A percentile compares a stretch with the other conserved stretches of the same genome.
These are phyloP conservation scores for Hermodice carunculata DNA, from an alignment of 2,888 invertebrate species.

Conservation along the genomic window DNA sequence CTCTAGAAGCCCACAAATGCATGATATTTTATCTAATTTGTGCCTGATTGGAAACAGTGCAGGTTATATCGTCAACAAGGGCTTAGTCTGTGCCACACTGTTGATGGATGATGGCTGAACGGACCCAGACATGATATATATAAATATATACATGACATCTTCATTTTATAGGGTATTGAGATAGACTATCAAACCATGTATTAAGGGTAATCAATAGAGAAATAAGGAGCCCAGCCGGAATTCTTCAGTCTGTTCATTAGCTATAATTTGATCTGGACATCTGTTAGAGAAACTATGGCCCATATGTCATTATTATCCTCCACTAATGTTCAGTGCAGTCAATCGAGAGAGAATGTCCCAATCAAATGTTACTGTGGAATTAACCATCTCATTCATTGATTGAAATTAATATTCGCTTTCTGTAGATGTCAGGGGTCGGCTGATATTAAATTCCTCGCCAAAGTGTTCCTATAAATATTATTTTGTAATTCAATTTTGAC, in stretches of 20 bases:
- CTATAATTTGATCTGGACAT: conserved; percentile 21
- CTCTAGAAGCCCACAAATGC: no score
- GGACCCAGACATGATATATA: not conserved
- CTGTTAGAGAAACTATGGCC: not conserved
- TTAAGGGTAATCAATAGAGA: conserved; percentile 5
- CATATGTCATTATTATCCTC: conserved; percentile 13
- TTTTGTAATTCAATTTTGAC: no score
- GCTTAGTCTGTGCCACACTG: no score
- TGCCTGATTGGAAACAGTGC: no score
- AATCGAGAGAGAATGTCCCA: not conserved
- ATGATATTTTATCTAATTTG: no score
- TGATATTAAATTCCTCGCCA: no score
- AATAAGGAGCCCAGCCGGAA: not conserved
- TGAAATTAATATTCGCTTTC: no score
- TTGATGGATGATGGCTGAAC: no score
- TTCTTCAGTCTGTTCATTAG: conserved; percentile 11
- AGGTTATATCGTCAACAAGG: no score
- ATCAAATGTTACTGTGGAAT: conserved; percentile 12
- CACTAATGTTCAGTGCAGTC: not conserved
- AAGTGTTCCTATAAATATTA: no score
- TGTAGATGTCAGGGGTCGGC: no score
- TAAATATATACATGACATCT: not conserved
- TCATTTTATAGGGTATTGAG: conserved; percentile 21
- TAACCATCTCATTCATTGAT: conserved; percentile 18
- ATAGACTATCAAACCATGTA: not conserved